A percentile compares a stretch with the other conserved stretches of the same genome.
Conservation (phyloP, 64 coral and sea anemone genomes). For the Pocillopora verrucosa region DNA sequence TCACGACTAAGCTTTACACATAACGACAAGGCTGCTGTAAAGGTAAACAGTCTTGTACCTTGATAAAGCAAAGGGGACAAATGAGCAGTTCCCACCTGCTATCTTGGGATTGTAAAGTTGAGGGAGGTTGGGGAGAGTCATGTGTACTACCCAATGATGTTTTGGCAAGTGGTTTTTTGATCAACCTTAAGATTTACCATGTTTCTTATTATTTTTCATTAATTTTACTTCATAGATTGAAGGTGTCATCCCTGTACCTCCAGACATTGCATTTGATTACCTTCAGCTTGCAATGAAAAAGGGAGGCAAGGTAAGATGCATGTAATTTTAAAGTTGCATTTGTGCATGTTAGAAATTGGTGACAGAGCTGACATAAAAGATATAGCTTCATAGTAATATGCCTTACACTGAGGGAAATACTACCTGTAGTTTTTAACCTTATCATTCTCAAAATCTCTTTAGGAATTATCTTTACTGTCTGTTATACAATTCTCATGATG, state of each 20-base stretch:
- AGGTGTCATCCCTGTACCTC: constrained; percentile 69
- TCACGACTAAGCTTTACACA: constrained; percentile 77
- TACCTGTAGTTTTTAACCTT: too few species aligned
- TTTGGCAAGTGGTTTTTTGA: too few species aligned
- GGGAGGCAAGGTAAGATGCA: constrained; percentile 79
- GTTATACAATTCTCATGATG: neutral
- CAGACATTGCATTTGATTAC: constrained; percentile 77
- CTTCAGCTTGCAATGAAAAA: constrained; percentile 71
- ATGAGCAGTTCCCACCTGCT: neutral
- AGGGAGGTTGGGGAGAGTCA: too few species aligned
- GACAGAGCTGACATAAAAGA: too few species aligned
- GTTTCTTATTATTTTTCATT: neutral
- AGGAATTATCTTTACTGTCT: too few species aligned
- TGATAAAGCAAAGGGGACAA: neutral
- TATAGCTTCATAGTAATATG: too few species aligned
- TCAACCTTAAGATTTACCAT: neutral
- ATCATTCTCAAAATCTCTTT: too few species aligned
- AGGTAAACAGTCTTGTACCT: constrained; percentile 24
- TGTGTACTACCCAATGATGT: too few species aligned
- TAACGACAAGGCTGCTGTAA: constrained; percentile 70
- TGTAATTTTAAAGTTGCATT: neutral
- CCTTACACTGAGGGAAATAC: too few species aligned
- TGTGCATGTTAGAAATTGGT: neutral
- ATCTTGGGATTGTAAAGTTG: too few species aligned
- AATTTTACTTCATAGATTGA: constrained; percentile 45